These are phyloP conservation scores for Hesperophylax magnus DNA, from an alignment of 1,140 invertebrate genomes.

Conservation along the genomic window DNA sequence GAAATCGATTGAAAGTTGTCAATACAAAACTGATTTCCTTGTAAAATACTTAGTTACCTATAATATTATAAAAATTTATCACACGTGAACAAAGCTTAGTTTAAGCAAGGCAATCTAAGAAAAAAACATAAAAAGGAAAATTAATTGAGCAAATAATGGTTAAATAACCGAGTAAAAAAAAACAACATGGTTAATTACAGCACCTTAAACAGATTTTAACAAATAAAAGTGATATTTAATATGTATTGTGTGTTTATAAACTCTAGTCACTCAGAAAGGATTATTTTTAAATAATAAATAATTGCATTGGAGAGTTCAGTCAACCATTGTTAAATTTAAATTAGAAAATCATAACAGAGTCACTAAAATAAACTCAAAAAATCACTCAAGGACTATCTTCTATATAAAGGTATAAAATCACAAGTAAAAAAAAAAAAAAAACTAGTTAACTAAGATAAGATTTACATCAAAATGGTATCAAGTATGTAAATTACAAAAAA, in stretches of 20 bases:
- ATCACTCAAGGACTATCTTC: background rate
- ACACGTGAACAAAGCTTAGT: constrained; percentile 27
- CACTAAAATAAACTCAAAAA: constrained; percentile 3
- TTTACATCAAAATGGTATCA: no score
- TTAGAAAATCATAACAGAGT: background rate
- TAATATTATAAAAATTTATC: constrained; percentile 8
- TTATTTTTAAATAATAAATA: constrained; percentile 20
- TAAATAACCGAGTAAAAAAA: no score
- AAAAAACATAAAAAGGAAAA: background rate
- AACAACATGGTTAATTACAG: background rate
- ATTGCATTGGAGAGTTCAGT: constrained; percentile 13
- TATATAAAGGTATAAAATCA: constrained; percentile 17
- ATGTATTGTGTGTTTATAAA: no score
- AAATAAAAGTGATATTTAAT: background rate
- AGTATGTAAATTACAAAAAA: no score
- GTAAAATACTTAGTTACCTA: constrained; percentile 1
- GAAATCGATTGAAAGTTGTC: background rate
- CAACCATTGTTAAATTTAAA: background rate
- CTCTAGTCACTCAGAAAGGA: background rate
- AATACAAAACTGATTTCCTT: background rate
- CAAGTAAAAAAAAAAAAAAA: constrained; percentile 6
- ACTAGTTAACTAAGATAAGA: no score
- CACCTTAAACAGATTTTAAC: background rate
- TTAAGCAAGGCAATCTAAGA: constrained; percentile 19
- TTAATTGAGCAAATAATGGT: background rate